Percentiles rank a stretch among this genome's conserved stretches.
These are phyloP conservation scores for Barbus barbus DNA, from an alignment of 2,113 vertebrate genomes.

Conservation along the genomic window DNA sequence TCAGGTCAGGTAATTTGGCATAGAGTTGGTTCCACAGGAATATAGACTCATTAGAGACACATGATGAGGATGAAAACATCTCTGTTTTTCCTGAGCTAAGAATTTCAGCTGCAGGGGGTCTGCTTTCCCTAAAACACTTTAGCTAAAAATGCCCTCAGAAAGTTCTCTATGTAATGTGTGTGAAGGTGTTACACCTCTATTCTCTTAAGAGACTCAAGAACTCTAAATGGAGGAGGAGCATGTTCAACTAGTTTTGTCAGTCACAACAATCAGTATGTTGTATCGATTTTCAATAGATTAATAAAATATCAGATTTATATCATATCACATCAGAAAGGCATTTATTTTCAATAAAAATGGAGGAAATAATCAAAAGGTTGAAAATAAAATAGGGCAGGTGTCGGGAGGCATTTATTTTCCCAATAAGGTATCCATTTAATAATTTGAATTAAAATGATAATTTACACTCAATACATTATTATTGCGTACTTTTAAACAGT, in stretches of 20 bases:
- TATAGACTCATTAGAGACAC: background rate
- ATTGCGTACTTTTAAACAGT: background rate
- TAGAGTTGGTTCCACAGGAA: background rate
- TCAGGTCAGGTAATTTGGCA: background rate
- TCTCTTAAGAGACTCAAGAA: background rate
- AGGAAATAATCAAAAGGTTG: no score
- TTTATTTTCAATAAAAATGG: no score
- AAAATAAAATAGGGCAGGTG: no score
- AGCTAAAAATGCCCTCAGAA: background rate
- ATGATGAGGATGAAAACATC: background rate
- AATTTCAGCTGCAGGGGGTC: background rate
- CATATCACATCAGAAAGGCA: no score
- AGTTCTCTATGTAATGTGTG: background rate
- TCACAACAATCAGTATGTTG: background rate
- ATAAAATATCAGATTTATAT: no score
- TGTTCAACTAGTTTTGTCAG: background rate
- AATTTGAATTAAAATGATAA: no score
- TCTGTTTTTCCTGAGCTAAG: slow-evolving; percentile 2
- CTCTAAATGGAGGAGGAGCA: background rate
- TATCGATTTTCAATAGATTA: no score
- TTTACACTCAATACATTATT: no score
- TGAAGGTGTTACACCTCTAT: background rate
- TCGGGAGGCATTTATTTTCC: no score
- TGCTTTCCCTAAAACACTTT: background rate
- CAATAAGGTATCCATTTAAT: no score